Evolutionary conservation across 2,888 invertebrate species (phyloP), one percentile per base, ranked within the genome.

Genomic region (Sminthurinus aureus): DNA sequence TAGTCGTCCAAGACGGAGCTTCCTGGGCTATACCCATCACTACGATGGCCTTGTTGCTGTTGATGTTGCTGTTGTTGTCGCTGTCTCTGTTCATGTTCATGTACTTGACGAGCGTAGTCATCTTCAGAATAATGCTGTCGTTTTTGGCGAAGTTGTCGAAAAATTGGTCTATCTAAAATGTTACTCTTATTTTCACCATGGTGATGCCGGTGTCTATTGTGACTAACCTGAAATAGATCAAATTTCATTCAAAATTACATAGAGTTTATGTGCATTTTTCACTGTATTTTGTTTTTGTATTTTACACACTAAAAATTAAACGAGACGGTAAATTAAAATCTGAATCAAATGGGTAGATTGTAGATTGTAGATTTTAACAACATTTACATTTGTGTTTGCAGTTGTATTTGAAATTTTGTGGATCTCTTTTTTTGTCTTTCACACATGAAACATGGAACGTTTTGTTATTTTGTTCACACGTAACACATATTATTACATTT

Each of bases 161-260:
- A 73, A 69, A 79, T 73, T 81, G 71, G n/a, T 66, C 24, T 50
- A 74, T 67, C 74, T 76, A 76, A 13, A 38, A 26, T 15, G 50
- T 69, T 79, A 79, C 79, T 79, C 22, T 76, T 82, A 82, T 75
- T 82, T 22, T 76, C 75, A 52, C 82, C 82, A 76, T 82, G 82
- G 51, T 71, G 80, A 66, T 82, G 82, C 38, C 82, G 64, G 58
- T 82, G 82, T 15, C 67, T 74, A 75, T 74, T n/a, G 20, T 75
- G 52, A 67, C 75, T 52, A 15, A 26, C 67, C 82, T 82, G 67
- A 11, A 69, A 79, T 6, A 12, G 22, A 58, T 22, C 18, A 58
- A 52, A 52, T 76, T 64, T 4, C 12, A 58, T n/a, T n/a, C 64
- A 64, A 64, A 18, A 0, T 64, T 15, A 4, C 0, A 18, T 2